Evolutionary conservation across 2,888 invertebrate species (phyloP).

Genomic region (Acanthococcus lagerstroemiae): DNA sequence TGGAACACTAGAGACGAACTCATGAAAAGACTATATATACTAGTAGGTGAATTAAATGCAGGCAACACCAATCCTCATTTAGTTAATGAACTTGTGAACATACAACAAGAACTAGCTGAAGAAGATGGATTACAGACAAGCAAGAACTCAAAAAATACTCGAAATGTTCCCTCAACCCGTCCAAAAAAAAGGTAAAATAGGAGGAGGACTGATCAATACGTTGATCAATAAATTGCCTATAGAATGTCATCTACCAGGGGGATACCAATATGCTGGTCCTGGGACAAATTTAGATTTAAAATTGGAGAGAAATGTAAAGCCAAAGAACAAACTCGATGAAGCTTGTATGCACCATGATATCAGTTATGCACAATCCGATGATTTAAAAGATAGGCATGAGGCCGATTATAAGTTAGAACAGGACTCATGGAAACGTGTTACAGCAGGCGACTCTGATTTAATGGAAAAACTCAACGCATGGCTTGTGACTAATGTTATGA

Average conservation of each 20-base stretch:
- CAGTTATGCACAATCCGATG: conserved; percentile 36
- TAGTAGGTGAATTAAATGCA: no score
- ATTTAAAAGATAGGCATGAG: conserved; percentile 25
- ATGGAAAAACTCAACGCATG: conserved; percentile 29
- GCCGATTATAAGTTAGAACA: conserved; percentile 33
- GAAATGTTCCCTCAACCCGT: not conserved
- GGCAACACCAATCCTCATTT: not conserved
- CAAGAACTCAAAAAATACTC: no score
- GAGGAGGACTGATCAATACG: not conserved
- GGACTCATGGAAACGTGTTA: conserved; percentile 33
- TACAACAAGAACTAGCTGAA: not conserved
- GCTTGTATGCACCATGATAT: conserved; percentile 38
- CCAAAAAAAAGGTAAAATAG: not conserved
- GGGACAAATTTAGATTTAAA: no score
- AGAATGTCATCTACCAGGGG: not conserved
- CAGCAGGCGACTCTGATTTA: conserved; percentile 14
- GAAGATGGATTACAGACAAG: no score
- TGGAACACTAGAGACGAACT: not conserved
- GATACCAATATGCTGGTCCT: no score
- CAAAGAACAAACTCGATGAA: no score
- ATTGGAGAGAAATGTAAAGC: no score
- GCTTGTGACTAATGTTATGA: conserved; percentile 26
- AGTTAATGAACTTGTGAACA: not conserved
- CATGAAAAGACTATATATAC: not conserved
- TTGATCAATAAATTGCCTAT: not conserved